A percentile compares a stretch with the other conserved stretches of the same genome.
These are phyloP conservation scores for Drosophila longiperda DNA, from an alignment of 2,888 invertebrate genomes.

Conservation along the genomic window DNA sequence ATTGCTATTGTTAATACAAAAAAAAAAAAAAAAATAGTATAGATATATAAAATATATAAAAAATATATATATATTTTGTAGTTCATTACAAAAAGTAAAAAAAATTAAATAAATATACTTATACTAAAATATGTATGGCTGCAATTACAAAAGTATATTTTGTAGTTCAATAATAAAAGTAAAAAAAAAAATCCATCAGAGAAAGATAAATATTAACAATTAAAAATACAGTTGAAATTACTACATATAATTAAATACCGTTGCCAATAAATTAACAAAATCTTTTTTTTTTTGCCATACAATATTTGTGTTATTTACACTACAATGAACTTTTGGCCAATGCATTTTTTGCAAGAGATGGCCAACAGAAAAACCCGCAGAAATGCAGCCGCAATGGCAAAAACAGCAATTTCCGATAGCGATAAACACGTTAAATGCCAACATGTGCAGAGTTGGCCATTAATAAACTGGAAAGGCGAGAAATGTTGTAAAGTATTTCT, in stretches of 20 bases:
- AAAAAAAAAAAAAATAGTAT: neutral
- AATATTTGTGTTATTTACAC: conserved; percentile 23
- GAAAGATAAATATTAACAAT: neutral
- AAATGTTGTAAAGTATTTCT: conserved; percentile 74
- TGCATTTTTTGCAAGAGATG: conserved; percentile 24
- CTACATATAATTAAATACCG: neutral
- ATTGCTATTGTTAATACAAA: neutral
- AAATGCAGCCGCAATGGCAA: conserved; percentile 32
- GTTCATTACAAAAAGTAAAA: neutral
- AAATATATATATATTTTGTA: no score
- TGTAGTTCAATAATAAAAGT: neutral
- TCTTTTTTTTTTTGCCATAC: conserved; percentile 14
- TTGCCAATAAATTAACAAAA: conserved; percentile 9
- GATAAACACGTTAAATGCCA: conserved; percentile 70
- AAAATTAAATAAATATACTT: neutral
- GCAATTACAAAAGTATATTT: neutral
- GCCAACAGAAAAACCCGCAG: conserved; percentile 11
- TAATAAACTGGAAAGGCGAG: conserved; percentile 73
- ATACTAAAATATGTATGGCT: neutral
- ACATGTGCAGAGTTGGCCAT: conserved; percentile 75
- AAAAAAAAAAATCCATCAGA: neutral
- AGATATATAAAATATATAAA: no score
- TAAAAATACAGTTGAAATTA: neutral
- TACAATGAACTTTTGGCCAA: conserved; percentile 30
- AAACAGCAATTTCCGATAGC: conserved; percentile 50